A percentile compares a stretch with the other conserved stretches of the same genome.
Conservation (phyloP, 2,113 vertebrate species). For the Irena cyanogastra region DNA sequence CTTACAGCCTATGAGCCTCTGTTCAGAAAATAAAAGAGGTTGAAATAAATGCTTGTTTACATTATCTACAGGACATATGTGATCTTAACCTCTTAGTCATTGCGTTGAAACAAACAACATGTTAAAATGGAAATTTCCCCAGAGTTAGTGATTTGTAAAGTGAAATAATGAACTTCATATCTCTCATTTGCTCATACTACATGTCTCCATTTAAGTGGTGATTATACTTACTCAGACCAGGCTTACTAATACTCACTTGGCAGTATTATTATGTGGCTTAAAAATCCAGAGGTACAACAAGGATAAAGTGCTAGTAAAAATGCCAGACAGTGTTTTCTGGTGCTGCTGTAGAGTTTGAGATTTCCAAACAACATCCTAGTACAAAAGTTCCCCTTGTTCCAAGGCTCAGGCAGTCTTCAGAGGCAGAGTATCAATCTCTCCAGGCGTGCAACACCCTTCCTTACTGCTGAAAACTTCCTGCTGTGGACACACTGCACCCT, state of each 20-base stretch:
- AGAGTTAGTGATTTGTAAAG: conserved; percentile 32
- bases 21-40: not conserved
- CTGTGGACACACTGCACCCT: not conserved
- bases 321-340: not conserved
- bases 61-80: conserved; percentile 3
- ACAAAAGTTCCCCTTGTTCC: not conserved
- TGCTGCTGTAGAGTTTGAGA: not conserved
- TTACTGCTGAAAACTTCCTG: not conserved
- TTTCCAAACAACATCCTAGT: not conserved
- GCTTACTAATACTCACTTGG: not conserved
- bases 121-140: conserved; percentile 39
- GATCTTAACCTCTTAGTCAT: conserved; percentile 1
- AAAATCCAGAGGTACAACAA: conserved; percentile 20
- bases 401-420: not conserved
- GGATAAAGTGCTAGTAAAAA: not conserved
- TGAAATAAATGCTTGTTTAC: conserved; percentile 23
- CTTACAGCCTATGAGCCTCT: not conserved
- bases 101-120: not conserved
- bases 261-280: not conserved
- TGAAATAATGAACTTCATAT: conserved; percentile 43
- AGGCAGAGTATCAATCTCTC: not conserved
- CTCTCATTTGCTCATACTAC: not conserved
- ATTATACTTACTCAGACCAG: not conserved
- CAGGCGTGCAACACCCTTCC: not conserved
- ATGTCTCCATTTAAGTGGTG: conserved; percentile 39